Base-by-base conservation (phyloP, 2,113 vertebrate genomes). In the Turnix velox region DNA sequence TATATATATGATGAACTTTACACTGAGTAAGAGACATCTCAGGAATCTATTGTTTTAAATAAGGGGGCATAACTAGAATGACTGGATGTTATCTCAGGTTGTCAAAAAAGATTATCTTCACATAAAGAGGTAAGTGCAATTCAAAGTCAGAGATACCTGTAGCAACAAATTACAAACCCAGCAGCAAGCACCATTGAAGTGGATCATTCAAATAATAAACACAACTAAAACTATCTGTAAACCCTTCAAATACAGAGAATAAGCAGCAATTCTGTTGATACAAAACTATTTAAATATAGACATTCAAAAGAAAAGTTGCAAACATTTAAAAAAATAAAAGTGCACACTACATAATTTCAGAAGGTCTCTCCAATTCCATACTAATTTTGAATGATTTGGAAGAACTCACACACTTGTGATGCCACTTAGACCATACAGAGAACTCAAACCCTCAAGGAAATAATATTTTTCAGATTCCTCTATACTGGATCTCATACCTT, bases 101-200 rank as follows among this genome's bases (percentile, higher is more conserved):
- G 81, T 33, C 72, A 39, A 82, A 57, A 92, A 92, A 84, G 10
- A 92, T n/a, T 61, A 78, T 68, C 52, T 72, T 89, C 57, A 79
- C 57, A 79, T 57, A 87, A 88, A 88, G 87, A 84, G 66, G 65
- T 31, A 55, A 69, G 92, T 80, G 39, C 62, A 87, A 89, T 81
- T 89, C 54, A 61, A 88, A 92, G 51, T 81, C 68, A 71, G 40
- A 92, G 68, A 40, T 78, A 93, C 69, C 66, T 72, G 37, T 61
- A 92, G 77, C 71, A 92, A 61, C 7, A 93, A 89, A 92, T 94
- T 87, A 94, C 71, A 94, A 89, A 79, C 65, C 37, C 82, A 84
- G n/a, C 48, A 81, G 59, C 80, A 84, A 94, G 48, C 30, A 68
- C 33, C 45, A 45, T 5, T 75, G 61, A 93, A 63, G 45, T 16